Evolutionary conservation across 2,888 invertebrate genomes (phyloP), one percentile per base, ranked within the genome.

Genomic region (Pemphredon lugubris): DNA sequence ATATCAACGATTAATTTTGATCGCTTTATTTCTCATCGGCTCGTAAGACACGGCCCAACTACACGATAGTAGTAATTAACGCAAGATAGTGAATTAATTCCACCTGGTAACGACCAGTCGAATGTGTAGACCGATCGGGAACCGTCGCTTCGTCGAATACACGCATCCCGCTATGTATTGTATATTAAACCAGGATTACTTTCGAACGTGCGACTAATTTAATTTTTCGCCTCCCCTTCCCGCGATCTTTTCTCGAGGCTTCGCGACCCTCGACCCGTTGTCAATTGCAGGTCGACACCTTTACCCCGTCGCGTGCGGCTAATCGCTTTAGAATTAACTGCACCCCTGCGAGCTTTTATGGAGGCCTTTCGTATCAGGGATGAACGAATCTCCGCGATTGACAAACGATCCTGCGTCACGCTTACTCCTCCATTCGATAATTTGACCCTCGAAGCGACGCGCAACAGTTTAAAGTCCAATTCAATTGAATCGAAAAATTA

Each of bases 231-330:
- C 75, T 60, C 78, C 81, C 77, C 76, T 64, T 42, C 30, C 42
- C 71, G 67, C 66, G 70, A 66, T 70, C 70, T 74, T 48, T 51
- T 53, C n/a, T 9, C 53, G 51, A 32, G 45, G 44, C 57, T 37
- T 50, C 71, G 72, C 53, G 63, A 74, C 75, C 79, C 73, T 63
- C 72, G 69, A 66, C 67, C 60, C 70, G 84, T 86, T 87, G 87
- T 87, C 87, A 87, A 87, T 87, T 84, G 87, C 87, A 87, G 87
- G 85, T 86, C 84, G 84, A 87, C 87, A 87, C 87, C 87, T 87
- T 87, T 85, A 83, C 82, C 83, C 83, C 81, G 86, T 85, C 87
- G 87, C 87, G 87, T 87, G 87, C 86, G 84, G 83, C 86, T 87
- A 87, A 87, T 87, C 87, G 87, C 86, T 87, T 87, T 87, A 86